Base-by-base conservation (phyloP, 1,140 invertebrate species). In the Colletes latitarsis region DNA sequence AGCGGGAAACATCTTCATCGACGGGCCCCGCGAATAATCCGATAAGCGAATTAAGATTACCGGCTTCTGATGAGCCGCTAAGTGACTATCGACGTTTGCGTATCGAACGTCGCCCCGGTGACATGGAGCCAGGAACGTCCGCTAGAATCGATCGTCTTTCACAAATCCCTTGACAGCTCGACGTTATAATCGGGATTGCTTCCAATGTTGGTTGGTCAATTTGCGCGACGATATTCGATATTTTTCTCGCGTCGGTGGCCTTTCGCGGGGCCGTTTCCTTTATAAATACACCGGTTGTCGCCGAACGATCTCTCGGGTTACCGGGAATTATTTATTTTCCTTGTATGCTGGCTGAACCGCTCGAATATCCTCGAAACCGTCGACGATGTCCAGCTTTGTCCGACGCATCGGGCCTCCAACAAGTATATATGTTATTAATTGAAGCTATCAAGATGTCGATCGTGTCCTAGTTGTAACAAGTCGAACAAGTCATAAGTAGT, bases 41-140 rank as follows among this genome's bases (percentile, higher is more conserved):
- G 92, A 93, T 92, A 91, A 93, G 89, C 89, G 91, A 92, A 91
- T 92, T 90, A 90, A 92, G 91, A 92, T 92, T 89, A 92, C 87
- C 84, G 57, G 85, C 90, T 90, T 91, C 86, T 90, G 90, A 92
- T 88, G 90, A 88, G 87, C 90, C 89, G 90, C 91, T 91, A 90
- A 91, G 90, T 89, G 87, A 88, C 88, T 89, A 91, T 86, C 87
- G 89, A 85, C 87, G 88, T 90, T 90, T 87, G 85, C 88, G 86
- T 91, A 91, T 90, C 84, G 81, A 74, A 4, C 85, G 81, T 77
- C 75, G 30, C 30, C 84, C 80, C 64, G 67, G 85, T 88, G 90
- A 91, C 90, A 90, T 80, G 88, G 49, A 57, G 55, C 73, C 60
- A 67, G 17, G 17, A 17, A n/a, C 21, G n/a, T 64, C 60, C 69